Conservation (phyloP, 2,113 vertebrate genomes). For the Urocynchramus pylzowi region DNA sequence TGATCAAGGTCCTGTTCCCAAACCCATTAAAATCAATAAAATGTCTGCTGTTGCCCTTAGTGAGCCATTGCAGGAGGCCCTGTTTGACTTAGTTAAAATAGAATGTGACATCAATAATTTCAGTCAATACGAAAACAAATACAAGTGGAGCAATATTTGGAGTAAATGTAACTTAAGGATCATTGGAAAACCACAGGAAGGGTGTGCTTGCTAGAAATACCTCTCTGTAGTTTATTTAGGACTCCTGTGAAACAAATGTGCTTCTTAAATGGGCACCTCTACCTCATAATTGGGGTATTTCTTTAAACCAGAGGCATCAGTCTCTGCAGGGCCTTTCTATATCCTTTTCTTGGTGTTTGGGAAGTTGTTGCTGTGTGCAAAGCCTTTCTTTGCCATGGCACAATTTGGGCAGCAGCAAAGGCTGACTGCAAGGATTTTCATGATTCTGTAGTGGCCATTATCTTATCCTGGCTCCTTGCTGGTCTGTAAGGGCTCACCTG, state of each 20-base stretch:
- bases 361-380: background rate
- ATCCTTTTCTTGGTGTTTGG: background rate
- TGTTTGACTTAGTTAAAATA: conserved; percentile 3
- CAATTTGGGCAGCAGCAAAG: background rate
- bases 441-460: background rate
- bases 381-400: background rate
- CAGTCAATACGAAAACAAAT: background rate
- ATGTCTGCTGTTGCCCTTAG: background rate
- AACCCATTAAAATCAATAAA: background rate
- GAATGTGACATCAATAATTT: background rate
- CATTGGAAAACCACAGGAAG: background rate
- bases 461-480: background rate
- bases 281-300: background rate
- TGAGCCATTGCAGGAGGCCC: background rate
- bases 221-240: background rate
- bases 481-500: background rate
- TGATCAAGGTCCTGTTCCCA: background rate
- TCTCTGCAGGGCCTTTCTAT: background rate
- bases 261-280: background rate
- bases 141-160: background rate
- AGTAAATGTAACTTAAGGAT: background rate
- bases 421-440: background rate
- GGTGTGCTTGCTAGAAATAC: background rate
- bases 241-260: background rate
- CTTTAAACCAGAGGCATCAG: background rate